Conservation (phyloP, 2,113 vertebrate genomes). For the Monopterus albus region DNA sequence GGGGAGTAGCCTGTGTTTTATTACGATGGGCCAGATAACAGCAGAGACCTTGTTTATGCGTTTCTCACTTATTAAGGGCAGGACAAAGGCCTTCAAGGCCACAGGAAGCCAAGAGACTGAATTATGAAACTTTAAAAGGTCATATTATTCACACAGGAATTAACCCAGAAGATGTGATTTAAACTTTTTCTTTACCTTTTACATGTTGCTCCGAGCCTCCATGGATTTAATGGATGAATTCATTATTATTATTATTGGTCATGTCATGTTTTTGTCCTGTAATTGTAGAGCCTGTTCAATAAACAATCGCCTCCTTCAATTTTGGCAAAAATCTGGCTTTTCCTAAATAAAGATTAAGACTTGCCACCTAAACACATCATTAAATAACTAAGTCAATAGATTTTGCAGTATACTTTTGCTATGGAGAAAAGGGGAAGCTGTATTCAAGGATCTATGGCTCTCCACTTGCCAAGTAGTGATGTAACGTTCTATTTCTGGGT, state of each 20-base stretch:
- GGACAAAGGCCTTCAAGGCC: slow-evolving; percentile 4
- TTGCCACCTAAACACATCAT: too few species aligned
- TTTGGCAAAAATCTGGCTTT: too few species aligned
- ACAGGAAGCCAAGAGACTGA: slow-evolving; percentile 17
- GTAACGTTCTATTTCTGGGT: too few species aligned
- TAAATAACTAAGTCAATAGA: too few species aligned
- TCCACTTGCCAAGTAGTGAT: too few species aligned
- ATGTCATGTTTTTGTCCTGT: slow-evolving; percentile 20
- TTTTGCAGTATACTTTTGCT: too few species aligned
- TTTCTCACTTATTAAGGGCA: slow-evolving; percentile 70
- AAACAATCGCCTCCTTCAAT: too few species aligned
- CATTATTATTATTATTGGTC: slow-evolving; percentile 10
- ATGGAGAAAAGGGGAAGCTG: too few species aligned
- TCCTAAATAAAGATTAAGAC: too few species aligned
- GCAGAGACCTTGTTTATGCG: slow-evolving; percentile 65
- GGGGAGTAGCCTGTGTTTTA: slow-evolving; percentile 72
- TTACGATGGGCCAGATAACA: slow-evolving; percentile 73
- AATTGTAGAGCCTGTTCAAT: not conserved
- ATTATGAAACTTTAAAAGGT: slow-evolving; percentile 34
- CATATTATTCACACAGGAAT: slow-evolving; percentile 7
- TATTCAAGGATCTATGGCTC: too few species aligned
- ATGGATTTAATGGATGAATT: too few species aligned
- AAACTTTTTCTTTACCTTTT: slow-evolving; percentile 9
- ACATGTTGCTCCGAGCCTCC: not conserved
- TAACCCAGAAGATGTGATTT: too few species aligned